Percentiles rank a stretch among this genome's conserved stretches.
phyloP scores from a whole-genome alignment of 2,113 vertebrate genomes.

The Nothobranchius kuhntae region DNA sequence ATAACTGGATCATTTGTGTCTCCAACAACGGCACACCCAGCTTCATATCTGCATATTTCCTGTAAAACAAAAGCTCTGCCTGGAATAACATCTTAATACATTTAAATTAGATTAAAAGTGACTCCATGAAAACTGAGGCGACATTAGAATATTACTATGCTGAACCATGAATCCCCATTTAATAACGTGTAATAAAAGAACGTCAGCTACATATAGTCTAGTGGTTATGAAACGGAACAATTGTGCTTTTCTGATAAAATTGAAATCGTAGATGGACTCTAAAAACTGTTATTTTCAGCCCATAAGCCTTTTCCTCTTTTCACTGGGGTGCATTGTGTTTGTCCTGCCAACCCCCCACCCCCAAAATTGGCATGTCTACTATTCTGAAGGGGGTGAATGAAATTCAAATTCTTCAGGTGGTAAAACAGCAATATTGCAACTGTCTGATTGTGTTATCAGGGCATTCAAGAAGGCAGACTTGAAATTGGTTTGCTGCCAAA shows the following conservation, averaged over 20 bases:
- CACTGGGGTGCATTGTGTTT: conserved; percentile 65
- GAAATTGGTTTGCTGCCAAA: conserved; percentile 79
- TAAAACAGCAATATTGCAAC: conserved; percentile 76
- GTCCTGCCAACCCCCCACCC: conserved; percentile 63
- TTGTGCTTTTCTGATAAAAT: conserved; percentile 63
- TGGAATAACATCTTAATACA: conserved; percentile 17
- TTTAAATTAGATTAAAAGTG: conserved; percentile 44
- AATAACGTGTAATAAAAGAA: conserved; percentile 67
- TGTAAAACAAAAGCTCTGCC: conserved; percentile 8
- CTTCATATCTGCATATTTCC: conserved; percentile 4
- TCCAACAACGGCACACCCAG: background rate
- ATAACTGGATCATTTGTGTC: background rate
- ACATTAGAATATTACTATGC: conserved; percentile 46
- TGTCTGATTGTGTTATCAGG: conserved; percentile 78
- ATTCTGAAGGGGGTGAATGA: conserved; percentile 69
- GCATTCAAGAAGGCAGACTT: conserved; percentile 75
- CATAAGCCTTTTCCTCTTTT: conserved; percentile 67
- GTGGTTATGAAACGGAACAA: conserved; percentile 59
- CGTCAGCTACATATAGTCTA: conserved; percentile 29
- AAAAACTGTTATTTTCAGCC: conserved; percentile 57
- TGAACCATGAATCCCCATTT: conserved; percentile 66
- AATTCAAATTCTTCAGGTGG: conserved; percentile 78
- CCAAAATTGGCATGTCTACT: conserved; percentile 68
- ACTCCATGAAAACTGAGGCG: conserved; percentile 37
- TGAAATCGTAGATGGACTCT: conserved; percentile 47